Evolutionary conservation across 2,113 vertebrate species (phyloP).

Genomic region (Vimba vimba): DNA sequence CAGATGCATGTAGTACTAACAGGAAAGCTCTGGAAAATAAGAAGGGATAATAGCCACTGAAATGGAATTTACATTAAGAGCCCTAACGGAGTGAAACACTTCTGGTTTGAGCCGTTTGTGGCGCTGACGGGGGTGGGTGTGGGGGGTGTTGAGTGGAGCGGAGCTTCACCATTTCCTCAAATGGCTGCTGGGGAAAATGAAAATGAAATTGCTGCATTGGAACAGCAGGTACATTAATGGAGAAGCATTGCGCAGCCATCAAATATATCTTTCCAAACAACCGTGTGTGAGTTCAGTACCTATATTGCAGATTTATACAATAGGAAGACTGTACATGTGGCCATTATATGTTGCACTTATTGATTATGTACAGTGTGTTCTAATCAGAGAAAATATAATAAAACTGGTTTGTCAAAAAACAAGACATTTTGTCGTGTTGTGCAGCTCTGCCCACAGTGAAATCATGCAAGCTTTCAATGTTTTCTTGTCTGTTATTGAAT

Average conservation of each 20-base stretch:
- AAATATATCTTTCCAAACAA: neutral
- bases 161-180: constrained; percentile 39
- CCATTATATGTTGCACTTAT: neutral
- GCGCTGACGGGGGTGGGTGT: constrained; percentile 60
- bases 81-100: constrained; percentile 79
- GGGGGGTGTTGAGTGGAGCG: constrained; percentile 55
- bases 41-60: constrained; percentile 78
- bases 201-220: constrained; percentile 52
- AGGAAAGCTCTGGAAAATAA: constrained; percentile 67
- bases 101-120: constrained; percentile 69
- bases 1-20: constrained; percentile 62
- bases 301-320: neutral
- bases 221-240: constrained; percentile 49
- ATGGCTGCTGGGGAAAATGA: constrained; percentile 53
- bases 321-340: neutral
- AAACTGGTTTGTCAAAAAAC: neutral
- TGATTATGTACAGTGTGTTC: neutral
- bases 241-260: neutral
- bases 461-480: neutral
- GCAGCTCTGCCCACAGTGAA: neutral
- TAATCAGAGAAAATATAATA: neutral
- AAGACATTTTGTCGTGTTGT: neutral
- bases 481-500: neutral
- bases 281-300: neutral
- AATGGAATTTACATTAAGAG: constrained; percentile 84